phyloP scores from a whole-genome alignment of 2,113 vertebrate species.

The Genyomyrus donnyi region DNA sequence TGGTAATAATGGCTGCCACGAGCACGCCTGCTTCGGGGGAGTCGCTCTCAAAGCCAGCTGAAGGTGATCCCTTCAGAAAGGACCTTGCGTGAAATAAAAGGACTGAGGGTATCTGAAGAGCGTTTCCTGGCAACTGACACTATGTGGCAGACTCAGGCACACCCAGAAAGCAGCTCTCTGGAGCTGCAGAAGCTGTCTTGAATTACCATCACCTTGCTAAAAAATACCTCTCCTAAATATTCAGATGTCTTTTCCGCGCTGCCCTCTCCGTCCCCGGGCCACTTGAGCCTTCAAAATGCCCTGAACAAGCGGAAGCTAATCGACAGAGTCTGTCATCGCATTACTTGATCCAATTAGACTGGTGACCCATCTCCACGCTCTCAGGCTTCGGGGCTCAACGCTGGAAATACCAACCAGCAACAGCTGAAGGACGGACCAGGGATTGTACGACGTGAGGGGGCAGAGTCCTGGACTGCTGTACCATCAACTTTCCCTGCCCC shows the following conservation, averaged over 20 bases:
- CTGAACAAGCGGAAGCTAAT: background rate
- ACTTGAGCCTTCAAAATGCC: background rate
- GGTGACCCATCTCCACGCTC: background rate
- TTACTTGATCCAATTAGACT: background rate
- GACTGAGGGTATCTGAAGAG: background rate
- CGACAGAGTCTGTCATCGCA: background rate
- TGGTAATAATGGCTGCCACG: background rate
- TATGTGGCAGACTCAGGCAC: background rate
- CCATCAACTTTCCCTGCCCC: background rate
- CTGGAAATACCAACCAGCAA: background rate
- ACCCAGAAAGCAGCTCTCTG: background rate
- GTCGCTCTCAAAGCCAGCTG: background rate
- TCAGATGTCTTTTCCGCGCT: conserved; percentile 35
- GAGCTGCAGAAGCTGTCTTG: conserved; percentile 22
- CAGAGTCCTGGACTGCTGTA: background rate
- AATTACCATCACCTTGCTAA: conserved; percentile 42
- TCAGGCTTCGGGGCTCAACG: background rate
- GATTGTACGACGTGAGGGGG: background rate
- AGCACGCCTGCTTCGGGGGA: background rate
- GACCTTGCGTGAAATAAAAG: background rate
- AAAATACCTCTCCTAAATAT: conserved; percentile 47
- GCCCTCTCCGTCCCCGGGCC: background rate
- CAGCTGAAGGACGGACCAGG: background rate
- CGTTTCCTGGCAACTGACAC: background rate
- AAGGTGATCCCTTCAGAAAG: background rate